Evolutionary conservation across 1,140 invertebrate species (phyloP).

Genomic region (Tetranychus cinnabarinus): DNA sequence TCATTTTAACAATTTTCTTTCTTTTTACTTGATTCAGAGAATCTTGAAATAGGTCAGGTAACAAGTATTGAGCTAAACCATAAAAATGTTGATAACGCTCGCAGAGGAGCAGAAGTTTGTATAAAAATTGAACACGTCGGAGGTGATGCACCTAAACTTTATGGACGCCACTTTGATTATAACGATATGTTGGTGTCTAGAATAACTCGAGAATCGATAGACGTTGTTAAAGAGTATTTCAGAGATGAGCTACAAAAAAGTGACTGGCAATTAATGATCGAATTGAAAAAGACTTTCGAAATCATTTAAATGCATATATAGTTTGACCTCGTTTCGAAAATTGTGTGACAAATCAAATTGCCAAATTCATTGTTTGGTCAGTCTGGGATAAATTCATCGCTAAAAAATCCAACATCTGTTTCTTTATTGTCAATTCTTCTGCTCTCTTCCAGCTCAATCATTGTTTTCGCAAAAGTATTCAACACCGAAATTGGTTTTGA

Average conservation of each 20-base stretch:
- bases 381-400: too few species aligned
- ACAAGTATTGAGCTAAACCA: conserved; percentile 79
- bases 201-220: conserved; percentile 91
- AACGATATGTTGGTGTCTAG: conserved; percentile 74
- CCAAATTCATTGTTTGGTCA: too few species aligned
- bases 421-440: too few species aligned
- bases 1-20: conserved; percentile 2
- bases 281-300: conserved; percentile 91
- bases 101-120: conserved; percentile 92
- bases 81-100: conserved; percentile 54
- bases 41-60: conserved; percentile 70
- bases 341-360: too few species aligned
- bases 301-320: conserved; percentile 27
- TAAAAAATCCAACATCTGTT: too few species aligned
- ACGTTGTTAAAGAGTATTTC: conserved; percentile 97
- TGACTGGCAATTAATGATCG: conserved; percentile 94
- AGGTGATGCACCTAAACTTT: conserved; percentile 92
- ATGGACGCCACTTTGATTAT: conserved; percentile 89
- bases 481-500: too few species aligned
- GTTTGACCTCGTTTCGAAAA: too few species aligned
- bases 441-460: too few species aligned
- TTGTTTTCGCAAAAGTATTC: too few species aligned
- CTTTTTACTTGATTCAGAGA: conserved; percentile 3
- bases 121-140: conserved; percentile 91
- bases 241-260: conserved; percentile 80